These are phyloP conservation scores for Sarcophaga carnaria DNA, from an alignment of 2,888 invertebrate genomes.

Conservation along the genomic window DNA sequence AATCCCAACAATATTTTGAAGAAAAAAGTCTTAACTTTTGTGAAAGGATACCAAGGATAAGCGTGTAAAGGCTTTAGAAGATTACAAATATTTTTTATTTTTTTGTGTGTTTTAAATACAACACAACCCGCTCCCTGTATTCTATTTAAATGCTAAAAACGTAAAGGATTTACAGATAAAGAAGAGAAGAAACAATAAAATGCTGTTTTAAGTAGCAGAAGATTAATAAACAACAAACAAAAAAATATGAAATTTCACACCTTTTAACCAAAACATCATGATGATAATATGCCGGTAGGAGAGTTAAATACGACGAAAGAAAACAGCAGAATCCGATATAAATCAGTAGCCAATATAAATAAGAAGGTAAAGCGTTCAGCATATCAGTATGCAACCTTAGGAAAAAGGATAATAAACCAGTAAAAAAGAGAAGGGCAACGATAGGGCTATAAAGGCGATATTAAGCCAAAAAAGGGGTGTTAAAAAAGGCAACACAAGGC, in stretches of 20 bases:
- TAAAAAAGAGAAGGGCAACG: not conserved
- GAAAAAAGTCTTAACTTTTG: not conserved
- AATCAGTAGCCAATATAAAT: conserved; percentile 52
- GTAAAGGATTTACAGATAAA: conserved; percentile 35
- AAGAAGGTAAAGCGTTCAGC: not conserved
- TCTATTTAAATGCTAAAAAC: conserved; percentile 20
- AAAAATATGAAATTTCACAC: conserved; percentile 69
- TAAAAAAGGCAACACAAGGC: conserved; percentile 27
- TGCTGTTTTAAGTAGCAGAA: conserved; percentile 51
- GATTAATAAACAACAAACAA: conserved; percentile 55
- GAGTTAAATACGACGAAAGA: not conserved
- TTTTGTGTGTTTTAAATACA: not conserved
- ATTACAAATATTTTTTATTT: not conserved
- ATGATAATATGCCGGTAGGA: conserved; percentile 36
- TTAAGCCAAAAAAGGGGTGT: conserved; percentile 43
- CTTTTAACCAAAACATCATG: conserved; percentile 49
- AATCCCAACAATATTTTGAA: conserved; percentile 18
- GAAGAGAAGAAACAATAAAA: conserved; percentile 14
- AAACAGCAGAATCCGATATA: conserved; percentile 5
- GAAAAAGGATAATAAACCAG: conserved; percentile 45
- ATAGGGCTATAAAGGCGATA: not conserved
- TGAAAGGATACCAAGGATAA: too few species aligned
- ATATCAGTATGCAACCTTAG: conserved; percentile 8
- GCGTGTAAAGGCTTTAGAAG: not conserved
- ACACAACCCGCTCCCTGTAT: conserved; percentile 6